Conservation (phyloP, 1,140 invertebrate genomes). For the Mizuhopecten yessoensis region DNA sequence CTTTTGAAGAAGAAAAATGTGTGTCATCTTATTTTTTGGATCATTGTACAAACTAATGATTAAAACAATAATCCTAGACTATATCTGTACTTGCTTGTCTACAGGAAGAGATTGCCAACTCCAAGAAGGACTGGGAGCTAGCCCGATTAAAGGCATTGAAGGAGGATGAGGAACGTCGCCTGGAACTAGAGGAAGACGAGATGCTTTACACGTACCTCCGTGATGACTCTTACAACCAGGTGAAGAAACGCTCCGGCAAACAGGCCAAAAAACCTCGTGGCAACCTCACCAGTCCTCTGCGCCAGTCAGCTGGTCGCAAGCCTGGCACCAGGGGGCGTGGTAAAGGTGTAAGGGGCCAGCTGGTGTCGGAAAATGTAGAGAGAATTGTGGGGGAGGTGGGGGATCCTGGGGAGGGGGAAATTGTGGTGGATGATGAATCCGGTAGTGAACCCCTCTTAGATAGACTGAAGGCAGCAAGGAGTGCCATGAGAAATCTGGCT, state of each 20-base stretch:
- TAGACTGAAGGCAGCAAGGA: conserved; percentile 9
- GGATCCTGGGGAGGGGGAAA: not conserved
- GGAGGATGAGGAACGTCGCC: conserved; percentile 84
- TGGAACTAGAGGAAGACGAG: conserved; percentile 89
- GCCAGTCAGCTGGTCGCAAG: conserved; percentile 42
- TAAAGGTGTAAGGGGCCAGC: conserved; percentile 41
- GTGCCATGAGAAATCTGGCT: conserved; percentile 22
- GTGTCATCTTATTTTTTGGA: too few species aligned
- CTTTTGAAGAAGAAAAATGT: too few species aligned
- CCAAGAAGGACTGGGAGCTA: conserved; percentile 96
- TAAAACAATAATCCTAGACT: too few species aligned
- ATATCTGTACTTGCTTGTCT: too few species aligned
- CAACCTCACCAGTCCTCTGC: conserved; percentile 53
- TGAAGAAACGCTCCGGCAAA: conserved; percentile 75
- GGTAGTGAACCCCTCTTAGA: not conserved
- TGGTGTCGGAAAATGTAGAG: conserved; percentile 42
- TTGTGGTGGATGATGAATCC: not conserved
- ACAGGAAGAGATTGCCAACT: conserved; percentile 86
- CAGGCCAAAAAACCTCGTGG: conserved; percentile 59
- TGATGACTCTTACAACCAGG: conserved; percentile 80
- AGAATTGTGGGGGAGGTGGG: conserved; percentile 47
- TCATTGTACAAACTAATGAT: too few species aligned
- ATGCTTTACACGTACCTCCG: conserved; percentile 83
- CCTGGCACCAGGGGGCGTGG: conserved; percentile 44
- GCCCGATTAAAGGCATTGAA: conserved; percentile 88